These are phyloP conservation scores for Panthera uncia DNA, from an alignment of 2,113 vertebrate genomes.

Conservation along the genomic window DNA sequence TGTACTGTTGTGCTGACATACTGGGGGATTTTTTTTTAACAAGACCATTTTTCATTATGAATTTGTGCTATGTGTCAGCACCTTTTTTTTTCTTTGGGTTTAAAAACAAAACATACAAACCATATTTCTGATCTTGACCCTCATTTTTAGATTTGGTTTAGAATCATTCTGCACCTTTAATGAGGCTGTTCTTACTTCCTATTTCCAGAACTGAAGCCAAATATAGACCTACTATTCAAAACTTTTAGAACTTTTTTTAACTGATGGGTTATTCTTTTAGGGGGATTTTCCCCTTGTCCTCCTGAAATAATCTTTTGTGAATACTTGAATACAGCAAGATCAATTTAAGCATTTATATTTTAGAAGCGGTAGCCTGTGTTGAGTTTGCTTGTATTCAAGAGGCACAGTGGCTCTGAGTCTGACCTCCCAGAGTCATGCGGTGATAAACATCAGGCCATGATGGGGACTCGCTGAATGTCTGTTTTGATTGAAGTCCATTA, in stretches of 20 bases:
- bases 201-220: slow-evolving; percentile 74
- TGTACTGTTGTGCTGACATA: slow-evolving; percentile 80
- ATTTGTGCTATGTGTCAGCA: slow-evolving; percentile 84
- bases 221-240: slow-evolving; percentile 72
- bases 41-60: slow-evolving; percentile 83
- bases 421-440: background rate
- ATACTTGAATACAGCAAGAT: slow-evolving; percentile 48
- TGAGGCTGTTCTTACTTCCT: slow-evolving; percentile 73
- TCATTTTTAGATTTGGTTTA: slow-evolving; percentile 74
- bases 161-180: slow-evolving; percentile 75
- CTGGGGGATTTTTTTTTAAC: slow-evolving; percentile 82
- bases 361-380: background rate
- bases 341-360: slow-evolving; percentile 29
- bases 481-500: slow-evolving; percentile 53
- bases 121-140: slow-evolving; percentile 76
- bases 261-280: slow-evolving; percentile 59
- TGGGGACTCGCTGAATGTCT: background rate
- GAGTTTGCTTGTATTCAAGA: background rate
- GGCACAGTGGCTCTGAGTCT: background rate
- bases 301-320: slow-evolving; percentile 67
- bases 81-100: slow-evolving; percentile 65
- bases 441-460: slow-evolving; percentile 32
- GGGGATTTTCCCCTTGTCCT: slow-evolving; percentile 49
- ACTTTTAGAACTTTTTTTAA: slow-evolving; percentile 66
- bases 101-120: slow-evolving; percentile 77